Base-by-base conservation (phyloP, 2,797 vertebrate species). In the Cheirogaleus major region DNA sequence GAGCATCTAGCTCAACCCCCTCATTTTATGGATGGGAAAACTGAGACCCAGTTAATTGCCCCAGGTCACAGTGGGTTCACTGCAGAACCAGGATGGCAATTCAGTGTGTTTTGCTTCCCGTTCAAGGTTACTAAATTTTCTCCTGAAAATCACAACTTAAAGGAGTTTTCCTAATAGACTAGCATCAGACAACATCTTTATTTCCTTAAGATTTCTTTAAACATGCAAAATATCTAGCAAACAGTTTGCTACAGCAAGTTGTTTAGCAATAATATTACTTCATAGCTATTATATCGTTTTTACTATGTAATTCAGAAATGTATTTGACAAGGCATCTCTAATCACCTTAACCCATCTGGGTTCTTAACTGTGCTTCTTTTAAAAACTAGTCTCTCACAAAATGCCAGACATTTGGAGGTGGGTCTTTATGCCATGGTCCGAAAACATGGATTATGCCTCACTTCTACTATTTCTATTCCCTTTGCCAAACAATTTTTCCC, bases 21-120 rank as follows among this genome's bases (percentile, higher is more conserved):
- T 98, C 94, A 97, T 98, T 98, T 98, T 97, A 94, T 83, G 89
- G 96, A 97, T 57, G 83, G 97, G 83, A 96, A 97, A 97, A 98
- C 96, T 98, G 97, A 97, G 97, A 97, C 96, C 89, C 75, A 93
- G 78, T 95, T 97, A 91, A 98, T 91, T 97, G 85, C 57, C 67
- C 69, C 43, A 59, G 88, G 93, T 97, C 95, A 95, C 76, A 52
- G 65, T 65, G 50, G 80, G 55, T 89, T 96, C 73, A 57, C 50
- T 72, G n/a, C 59, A 94, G 73, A 95, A 91, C 17, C 48, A 38
- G 75, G 32, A 52, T 67, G 75, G 83, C 75, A 93, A 97, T 79
- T 91, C 23, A 0, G 23, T 78, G 63, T 38, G 43, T 52, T 84
- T 76, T 94, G 82, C n/a, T 52, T 91, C 89, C 70, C 18, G 35